phyloP scores from a whole-genome alignment of 2,113 vertebrate genomes.

The Pomatostomus ruficeps region DNA sequence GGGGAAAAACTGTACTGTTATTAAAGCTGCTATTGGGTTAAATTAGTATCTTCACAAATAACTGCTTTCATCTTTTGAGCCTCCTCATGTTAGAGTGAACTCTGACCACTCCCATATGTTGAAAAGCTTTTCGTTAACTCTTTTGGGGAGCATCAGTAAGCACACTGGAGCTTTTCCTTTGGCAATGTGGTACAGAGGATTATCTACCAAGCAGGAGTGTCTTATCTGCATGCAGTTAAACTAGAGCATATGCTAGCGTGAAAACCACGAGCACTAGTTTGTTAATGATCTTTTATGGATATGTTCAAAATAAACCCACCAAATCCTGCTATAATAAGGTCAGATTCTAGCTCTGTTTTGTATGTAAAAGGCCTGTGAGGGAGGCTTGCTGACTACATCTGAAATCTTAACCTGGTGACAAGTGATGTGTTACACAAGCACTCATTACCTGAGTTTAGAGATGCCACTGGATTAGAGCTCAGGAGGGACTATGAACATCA shows the following conservation, averaged over 20 bases:
- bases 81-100: not conserved
- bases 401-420: not conserved
- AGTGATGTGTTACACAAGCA: not conserved
- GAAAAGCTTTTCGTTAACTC: not conserved
- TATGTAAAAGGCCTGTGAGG: not conserved
- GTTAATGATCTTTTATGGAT: not conserved
- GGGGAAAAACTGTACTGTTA: not conserved
- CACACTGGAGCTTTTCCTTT: not conserved
- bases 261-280: not conserved
- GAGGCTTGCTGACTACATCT: not conserved
- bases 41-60: constrained; percentile 22
- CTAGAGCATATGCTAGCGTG: not conserved
- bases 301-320: not conserved
- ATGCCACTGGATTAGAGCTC: not conserved
- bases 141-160: not conserved
- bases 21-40: constrained; percentile 12
- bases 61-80: not conserved
- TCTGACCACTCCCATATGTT: not conserved
- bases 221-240: not conserved
- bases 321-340: not conserved
- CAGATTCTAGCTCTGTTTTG: not conserved
- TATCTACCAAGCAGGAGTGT: not conserved
- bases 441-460: rapidly evolving
- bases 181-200: not conserved
- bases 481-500: not conserved